Base-by-base conservation (phyloP, 2,888 invertebrate genomes). In the Serripes groenlandicus region DNA sequence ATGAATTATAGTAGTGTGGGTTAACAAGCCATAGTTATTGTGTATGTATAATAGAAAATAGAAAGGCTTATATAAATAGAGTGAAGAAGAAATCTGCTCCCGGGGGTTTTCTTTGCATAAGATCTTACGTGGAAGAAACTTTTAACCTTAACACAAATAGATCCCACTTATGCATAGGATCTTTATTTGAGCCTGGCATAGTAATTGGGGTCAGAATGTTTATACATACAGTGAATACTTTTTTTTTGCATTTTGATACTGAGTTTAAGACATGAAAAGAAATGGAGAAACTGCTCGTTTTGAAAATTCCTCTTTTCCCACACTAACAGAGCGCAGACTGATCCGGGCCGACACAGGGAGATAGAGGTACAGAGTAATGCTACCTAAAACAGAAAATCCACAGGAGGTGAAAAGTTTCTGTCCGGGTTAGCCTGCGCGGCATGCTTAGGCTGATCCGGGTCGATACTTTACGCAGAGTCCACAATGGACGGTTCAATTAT, bases 51-150 rank as follows among this genome's bases (percentile, higher is more conserved):
- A 62, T 34, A 34, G 62, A 3, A 28, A 15, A 62, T n/a, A n/a
- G n/a, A n/a, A n/a, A n/a, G n/a, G 62, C 28, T 32, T 62, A 28
- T 62, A 26, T 62, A 62, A 62, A 62, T 62, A 62, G 62, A 62
- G 21, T 62, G 23, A 34, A 18, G n/a, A 62, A n/a, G 62, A 34
- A 62, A 62, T 32, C 34, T 34, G 62, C 62, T 62, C 28, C 62
- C 34, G 62, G 62, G 62, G 32, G 21, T 62, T 62, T 34, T 62
- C 62, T 62, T 62, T 62, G 62, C 62, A 34, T 62, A 62, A 62
- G 62, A 34, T 62, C 30, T 62, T 62, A 62, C 11, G 11, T n/a
- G 34, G 62, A 30, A 30, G 26, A 34, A 34, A 34, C 62, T 34
- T 62, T 62, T 34, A 30, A 62, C 62, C 32, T 62, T 62, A 4